phyloP scores from a whole-genome alignment of 2,888 invertebrate genomes.

The Perizoma flavofasciatum region DNA sequence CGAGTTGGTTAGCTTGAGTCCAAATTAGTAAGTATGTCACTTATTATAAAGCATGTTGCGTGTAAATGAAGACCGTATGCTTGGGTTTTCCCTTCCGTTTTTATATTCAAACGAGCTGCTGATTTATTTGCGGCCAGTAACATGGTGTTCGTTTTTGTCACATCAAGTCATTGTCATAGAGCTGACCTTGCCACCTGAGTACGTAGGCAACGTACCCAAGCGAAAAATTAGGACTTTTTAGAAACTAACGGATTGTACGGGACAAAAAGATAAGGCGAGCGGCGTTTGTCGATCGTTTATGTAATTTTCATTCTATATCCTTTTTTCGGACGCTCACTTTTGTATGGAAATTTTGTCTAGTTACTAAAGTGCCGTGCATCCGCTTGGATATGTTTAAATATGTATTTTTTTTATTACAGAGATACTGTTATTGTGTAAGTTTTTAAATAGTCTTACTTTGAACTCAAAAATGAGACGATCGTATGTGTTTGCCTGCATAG shows the following conservation, averaged over 20 bases:
- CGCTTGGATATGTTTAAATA: constrained; percentile 8
- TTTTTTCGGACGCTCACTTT: no score
- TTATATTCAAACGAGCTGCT: constrained; percentile 45
- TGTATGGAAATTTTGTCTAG: no score
- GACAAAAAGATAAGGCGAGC: no score
- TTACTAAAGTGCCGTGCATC: not conserved
- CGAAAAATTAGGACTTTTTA: no score
- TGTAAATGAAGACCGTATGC: constrained; percentile 11
- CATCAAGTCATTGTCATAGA: constrained; percentile 12
- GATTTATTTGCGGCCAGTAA: constrained; percentile 42
- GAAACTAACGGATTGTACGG: no score
- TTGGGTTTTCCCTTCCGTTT: constrained; percentile 31
- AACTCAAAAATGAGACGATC: no score
- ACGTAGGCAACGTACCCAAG: constrained; percentile 5
- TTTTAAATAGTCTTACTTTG: no score
- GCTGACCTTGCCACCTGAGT: constrained; percentile 15
- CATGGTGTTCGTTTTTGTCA: constrained; percentile 23
- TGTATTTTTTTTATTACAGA: constrained; percentile 1
- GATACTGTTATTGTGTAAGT: not conserved
- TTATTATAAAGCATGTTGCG: constrained; percentile 15
- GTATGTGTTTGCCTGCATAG: no score
- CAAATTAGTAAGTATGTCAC: constrained; percentile 21
- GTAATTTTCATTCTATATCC: no score
- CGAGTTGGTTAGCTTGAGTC: not conserved
- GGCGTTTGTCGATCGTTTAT: no score